phyloP scores from a whole-genome alignment of 2,888 invertebrate genomes.

The Periphyllus acericola region DNA sequence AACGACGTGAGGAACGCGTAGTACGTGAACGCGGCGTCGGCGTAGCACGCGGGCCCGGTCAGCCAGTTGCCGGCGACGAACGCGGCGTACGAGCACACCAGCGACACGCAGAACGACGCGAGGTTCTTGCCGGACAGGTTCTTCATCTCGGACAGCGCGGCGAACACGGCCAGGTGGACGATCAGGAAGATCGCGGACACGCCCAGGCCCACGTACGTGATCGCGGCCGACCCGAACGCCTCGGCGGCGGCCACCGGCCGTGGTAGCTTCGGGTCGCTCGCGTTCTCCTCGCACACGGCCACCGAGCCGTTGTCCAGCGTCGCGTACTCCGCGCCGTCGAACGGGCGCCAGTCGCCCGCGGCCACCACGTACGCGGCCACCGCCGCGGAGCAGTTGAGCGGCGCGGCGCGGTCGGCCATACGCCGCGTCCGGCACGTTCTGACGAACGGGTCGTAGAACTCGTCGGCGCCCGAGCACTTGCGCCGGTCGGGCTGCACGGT shows the following conservation, averaged over 20 bases:
- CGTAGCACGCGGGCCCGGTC: slow-evolving; percentile 66
- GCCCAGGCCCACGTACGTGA: slow-evolving; percentile 69
- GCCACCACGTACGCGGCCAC: background rate
- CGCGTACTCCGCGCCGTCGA: slow-evolving; percentile 51
- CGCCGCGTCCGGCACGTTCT: slow-evolving; percentile 67
- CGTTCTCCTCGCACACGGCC: slow-evolving; percentile 66
- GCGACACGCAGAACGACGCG: slow-evolving; percentile 69
- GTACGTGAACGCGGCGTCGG: slow-evolving; percentile 68
- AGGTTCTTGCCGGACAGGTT: slow-evolving; percentile 71
- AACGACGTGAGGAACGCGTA: slow-evolving; percentile 71
- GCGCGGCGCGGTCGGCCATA: background rate
- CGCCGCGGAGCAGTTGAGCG: background rate
- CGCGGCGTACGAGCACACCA: slow-evolving; percentile 69
- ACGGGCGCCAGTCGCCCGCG: background rate
- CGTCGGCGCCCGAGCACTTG: slow-evolving; percentile 16
- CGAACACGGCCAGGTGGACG: slow-evolving; percentile 69
- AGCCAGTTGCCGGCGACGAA: slow-evolving; percentile 68
- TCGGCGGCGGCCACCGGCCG: background rate
- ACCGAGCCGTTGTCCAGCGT: slow-evolving; percentile 66
- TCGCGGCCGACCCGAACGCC: slow-evolving; percentile 45
- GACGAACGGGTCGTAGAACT: slow-evolving; percentile 69
- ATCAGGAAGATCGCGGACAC: slow-evolving; percentile 69
- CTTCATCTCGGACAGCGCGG: slow-evolving; percentile 68
- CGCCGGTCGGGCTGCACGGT: background rate
- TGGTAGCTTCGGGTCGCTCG: background rate